Evolutionary conservation across 2,113 vertebrate species (phyloP), one percentile per base, ranked within the genome.

Genomic region (Ia io): DNA sequence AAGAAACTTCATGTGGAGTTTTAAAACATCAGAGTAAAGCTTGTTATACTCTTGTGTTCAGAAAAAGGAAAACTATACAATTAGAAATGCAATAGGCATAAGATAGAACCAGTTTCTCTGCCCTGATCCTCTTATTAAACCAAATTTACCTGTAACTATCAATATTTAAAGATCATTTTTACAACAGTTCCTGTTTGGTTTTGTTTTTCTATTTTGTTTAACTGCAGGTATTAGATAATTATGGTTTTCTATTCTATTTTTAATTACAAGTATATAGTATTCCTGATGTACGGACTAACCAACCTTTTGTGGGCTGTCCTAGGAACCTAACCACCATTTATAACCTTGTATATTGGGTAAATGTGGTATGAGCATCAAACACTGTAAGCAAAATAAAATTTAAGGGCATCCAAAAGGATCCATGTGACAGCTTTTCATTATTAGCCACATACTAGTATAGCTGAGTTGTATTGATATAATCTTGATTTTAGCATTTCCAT

Each of bases 401-500:
- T 71, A 79, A 42, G 80, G 59, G 20, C 44, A 40, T 47, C 65
- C 59, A 42, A 32, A 89, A 91, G 90, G 37, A 93, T 85, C 76
- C 13, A 20, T 73, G 14, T 69, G 40, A 71, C n/a, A 63, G 28
- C 37, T 92, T 94, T 82, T 95, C 42, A 94, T 93, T 61, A 85
- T 51, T 83, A 93, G 37, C 82, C 32, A 37, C 51, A 18, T 59
- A 61, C 59, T 61, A 61, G 23, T 61, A n/a, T 37, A 93, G 35
- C 70, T 91, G 65, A 70, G 32, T 96, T 93, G 51, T 73, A n/a
- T 37, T 90, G 37, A 91, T 88, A 59, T 11, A 56, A 88, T 67
- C 94, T 84, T 78, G 56, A 88, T 92, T 91, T 93, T 93, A 85
- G 84, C 82, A 96, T 91, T 93, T 90, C 53, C 65, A 73, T 95